A percentile compares a stretch with the other conserved stretches of the same genome.
Evolutionary conservation across 2,888 invertebrate species (phyloP).

Genomic region (Chrysomela aeneicollis): DNA sequence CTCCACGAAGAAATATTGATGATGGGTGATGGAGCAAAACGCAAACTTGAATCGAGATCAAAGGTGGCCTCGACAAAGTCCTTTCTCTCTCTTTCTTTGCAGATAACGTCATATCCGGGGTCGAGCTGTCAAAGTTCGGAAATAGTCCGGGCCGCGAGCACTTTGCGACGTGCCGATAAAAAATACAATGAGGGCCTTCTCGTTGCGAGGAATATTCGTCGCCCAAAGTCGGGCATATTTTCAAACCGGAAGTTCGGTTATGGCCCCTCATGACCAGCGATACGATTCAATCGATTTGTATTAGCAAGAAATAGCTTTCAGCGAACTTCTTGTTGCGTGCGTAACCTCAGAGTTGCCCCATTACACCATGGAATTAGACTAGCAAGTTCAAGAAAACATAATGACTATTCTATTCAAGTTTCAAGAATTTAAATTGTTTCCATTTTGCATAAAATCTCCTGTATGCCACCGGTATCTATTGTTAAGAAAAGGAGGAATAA

Average conservation of each 20-base stretch:
- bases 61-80: slow-evolving; percentile 11
- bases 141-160: slow-evolving; percentile 58
- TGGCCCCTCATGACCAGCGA: slow-evolving; percentile 9
- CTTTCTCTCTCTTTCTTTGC: slow-evolving; percentile 9
- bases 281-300: slow-evolving; percentile 23
- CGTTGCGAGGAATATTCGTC: slow-evolving; percentile 12
- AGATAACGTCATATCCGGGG: slow-evolving; percentile 61
- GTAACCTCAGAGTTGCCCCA: too few relatives aligned
- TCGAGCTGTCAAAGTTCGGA: slow-evolving; percentile 61
- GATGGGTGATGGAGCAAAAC: too few relatives aligned
- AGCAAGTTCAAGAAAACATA: too few relatives aligned
- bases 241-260: slow-evolving; percentile 27
- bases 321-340: neutral
- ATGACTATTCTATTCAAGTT: too few relatives aligned
- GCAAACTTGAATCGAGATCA: neutral
- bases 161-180: slow-evolving; percentile 56
- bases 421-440: too few relatives aligned
- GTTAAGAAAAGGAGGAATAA: too few relatives aligned
- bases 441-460: too few relatives aligned
- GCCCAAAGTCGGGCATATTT: slow-evolving; percentile 23
- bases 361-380: too few relatives aligned
- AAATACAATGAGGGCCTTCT: slow-evolving; percentile 48
- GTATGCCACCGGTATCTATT: too few relatives aligned
- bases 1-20: too few relatives aligned
- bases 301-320: neutral